Evolutionary conservation across 1,140 invertebrate species (phyloP), one percentile per base, ranked within the genome.

Genomic region (Brachionus koreanus): DNA sequence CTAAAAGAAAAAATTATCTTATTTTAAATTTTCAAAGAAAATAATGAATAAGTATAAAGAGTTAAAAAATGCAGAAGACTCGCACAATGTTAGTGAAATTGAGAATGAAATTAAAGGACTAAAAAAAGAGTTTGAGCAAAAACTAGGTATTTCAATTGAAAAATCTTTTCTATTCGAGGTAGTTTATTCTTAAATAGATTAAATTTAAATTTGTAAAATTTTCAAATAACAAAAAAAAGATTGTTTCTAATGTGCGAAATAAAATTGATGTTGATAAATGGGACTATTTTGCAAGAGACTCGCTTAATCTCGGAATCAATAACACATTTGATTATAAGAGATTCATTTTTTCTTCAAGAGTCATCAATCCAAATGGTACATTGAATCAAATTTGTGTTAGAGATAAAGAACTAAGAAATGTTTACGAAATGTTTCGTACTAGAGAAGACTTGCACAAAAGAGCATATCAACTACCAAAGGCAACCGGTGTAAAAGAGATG

Each of bases 231-330:
- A 57, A 57, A 25, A 19, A 5, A 2, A 84, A 92, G 91, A 91
- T 93, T 83, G 90, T 93, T 0, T 88, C 90, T 29, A 93, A 93
- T 85, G 89, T 90, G 75, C 85, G 87, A 12, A 92, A 90, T 84
- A 90, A 90, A 16, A 88, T 92, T 35, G 92, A 93, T 87, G 92
- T 93, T 5, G 92, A 93, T 86, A 92, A 92, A 86, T 92, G 90
- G 90, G 92, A 93, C 85, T 93, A 93, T 84, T 88, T 93, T 61
- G 86, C 90, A 12, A 87, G 92, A 76, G 92, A 93, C 85, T 89
- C 88, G 33, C 86, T 88, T 46, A 86, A 87, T 82, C 83, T 91
- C 4, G 90, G 90, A 9, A 85, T 91, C 1, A 85, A 84, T 23
- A 88, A 86, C 61, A 85, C 84, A 29, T 91, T 91, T 87, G 90